Evolutionary conservation across 2,113 vertebrate species (phyloP).

Genomic region (Leiothrix lutea): DNA sequence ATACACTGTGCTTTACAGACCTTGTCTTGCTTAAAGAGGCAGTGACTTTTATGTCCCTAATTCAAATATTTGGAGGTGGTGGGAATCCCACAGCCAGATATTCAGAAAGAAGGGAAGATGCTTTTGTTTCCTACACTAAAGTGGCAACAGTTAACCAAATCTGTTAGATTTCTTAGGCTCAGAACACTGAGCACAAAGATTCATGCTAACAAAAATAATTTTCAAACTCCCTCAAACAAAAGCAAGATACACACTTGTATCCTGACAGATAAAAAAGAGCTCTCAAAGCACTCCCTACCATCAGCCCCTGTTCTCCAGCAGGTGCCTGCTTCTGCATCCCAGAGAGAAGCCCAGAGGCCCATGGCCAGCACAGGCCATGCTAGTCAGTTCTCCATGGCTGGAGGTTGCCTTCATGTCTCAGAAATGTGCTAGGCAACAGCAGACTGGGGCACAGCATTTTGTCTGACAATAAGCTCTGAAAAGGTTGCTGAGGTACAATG

Average conservation of each 20-base stretch:
- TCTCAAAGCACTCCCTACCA: background rate
- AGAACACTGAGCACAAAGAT: background rate
- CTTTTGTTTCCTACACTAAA: background rate
- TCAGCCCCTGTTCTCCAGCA: background rate
- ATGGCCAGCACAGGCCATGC: rapidly evolving
- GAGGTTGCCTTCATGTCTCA: background rate
- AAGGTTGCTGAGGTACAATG: background rate
- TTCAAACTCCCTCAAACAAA: background rate
- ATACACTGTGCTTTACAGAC: background rate
- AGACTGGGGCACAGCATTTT: background rate
- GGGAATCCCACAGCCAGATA: background rate
- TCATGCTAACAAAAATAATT: background rate
- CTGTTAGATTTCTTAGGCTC: background rate
- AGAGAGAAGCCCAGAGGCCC: background rate
- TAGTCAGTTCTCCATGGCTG: background rate
- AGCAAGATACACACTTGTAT: background rate
- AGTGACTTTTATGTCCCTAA: background rate
- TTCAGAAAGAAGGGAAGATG: background rate
- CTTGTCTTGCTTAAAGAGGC: background rate
- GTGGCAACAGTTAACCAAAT: background rate
- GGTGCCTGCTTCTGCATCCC: background rate
- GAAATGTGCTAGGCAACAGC: background rate
- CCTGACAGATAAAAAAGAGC: background rate
- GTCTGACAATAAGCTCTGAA: background rate
- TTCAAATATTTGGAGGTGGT: background rate